Conservation (phyloP, 2,888 invertebrate genomes). For the Tanytarsus gracilentus region DNA sequence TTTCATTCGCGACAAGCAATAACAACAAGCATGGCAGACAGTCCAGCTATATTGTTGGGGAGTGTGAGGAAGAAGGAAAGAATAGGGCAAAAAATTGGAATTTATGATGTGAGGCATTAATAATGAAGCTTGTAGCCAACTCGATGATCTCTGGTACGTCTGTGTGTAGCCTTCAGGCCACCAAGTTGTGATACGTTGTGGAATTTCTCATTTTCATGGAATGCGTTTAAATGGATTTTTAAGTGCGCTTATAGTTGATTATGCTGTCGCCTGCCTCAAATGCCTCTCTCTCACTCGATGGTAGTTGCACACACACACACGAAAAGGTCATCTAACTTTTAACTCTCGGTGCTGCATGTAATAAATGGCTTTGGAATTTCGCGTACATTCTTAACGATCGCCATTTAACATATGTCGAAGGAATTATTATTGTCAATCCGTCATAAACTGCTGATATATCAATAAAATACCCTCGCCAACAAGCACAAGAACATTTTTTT, state of each 20-base stretch:
- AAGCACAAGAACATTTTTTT: neutral
- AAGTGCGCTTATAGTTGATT: constrained; percentile 17
- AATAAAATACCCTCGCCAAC: neutral
- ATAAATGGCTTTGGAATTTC: neutral
- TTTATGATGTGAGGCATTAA: constrained; percentile 26
- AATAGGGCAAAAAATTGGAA: constrained; percentile 26
- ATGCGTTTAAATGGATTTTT: constrained; percentile 25
- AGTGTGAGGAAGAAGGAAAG: constrained; percentile 20
- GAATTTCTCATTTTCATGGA: constrained; percentile 9
- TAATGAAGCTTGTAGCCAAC: neutral
- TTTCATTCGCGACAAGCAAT: neutral
- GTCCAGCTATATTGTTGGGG: neutral
- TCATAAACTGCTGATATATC: neutral
- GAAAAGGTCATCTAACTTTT: constrained; percentile 25
- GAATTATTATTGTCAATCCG: too few species aligned
- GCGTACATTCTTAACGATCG: too few species aligned
- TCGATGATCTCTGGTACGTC: neutral
- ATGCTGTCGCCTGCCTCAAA: constrained; percentile 3
- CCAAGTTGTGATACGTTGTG: neutral
- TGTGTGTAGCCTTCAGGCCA: neutral
- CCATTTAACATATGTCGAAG: too few species aligned
- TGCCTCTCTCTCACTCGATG: neutral
- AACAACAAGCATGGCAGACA: neutral
- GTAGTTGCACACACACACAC: neutral
- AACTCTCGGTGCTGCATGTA: neutral